Conservation (phyloP, 2,113 vertebrate genomes). For the Odontophorus gujanensis region DNA sequence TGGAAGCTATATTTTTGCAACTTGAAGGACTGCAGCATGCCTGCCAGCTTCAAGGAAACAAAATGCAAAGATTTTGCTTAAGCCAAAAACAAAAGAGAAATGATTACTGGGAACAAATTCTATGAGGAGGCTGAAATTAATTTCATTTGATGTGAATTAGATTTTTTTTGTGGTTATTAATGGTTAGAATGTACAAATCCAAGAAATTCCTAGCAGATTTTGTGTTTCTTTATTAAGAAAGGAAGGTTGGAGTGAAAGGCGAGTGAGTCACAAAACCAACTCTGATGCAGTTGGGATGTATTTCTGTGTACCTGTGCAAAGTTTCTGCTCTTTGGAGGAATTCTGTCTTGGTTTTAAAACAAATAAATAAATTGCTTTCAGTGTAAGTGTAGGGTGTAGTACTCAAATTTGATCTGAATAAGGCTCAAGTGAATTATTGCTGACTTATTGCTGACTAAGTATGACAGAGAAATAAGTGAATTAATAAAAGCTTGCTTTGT, state of each 20-base stretch:
- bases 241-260: not conserved
- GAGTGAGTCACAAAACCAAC: accelerated
- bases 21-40: not conserved
- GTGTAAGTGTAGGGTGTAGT: not conserved
- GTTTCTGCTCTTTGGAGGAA: not conserved
- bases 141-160: not conserved
- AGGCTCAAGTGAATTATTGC: not conserved
- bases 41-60: not conserved
- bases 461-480: not conserved
- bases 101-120: not conserved
- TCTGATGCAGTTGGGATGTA: not conserved
- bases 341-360: not conserved
- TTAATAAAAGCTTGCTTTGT: not conserved
- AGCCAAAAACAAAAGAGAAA: not conserved
- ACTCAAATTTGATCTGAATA: not conserved
- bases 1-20: not conserved
- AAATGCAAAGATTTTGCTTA: not conserved
- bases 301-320: not conserved
- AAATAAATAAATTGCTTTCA: not conserved
- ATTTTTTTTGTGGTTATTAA: not conserved
- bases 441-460: not conserved
- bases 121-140: not conserved
- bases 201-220: not conserved
- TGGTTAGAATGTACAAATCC: not conserved
- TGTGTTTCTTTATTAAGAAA: not conserved